A percentile compares a stretch with the other conserved stretches of the same genome.
These are phyloP conservation scores for Chionoecetes opilio DNA, from an alignment of 1,140 invertebrate genomes.

Conservation along the genomic window DNA sequence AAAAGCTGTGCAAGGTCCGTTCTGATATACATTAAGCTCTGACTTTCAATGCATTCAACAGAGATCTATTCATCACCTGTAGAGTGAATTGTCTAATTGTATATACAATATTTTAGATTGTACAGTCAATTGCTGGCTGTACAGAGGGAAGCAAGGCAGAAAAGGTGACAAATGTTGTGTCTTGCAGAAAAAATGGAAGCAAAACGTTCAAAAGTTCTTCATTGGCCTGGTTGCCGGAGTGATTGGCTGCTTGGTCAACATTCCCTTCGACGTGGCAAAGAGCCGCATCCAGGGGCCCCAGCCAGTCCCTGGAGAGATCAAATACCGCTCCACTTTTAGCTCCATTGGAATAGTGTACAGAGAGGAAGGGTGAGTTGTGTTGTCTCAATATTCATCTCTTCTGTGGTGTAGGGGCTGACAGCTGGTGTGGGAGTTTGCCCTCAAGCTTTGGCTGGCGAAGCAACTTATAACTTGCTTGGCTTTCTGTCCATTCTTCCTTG, in stretches of 20 bases:
- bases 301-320: slow-evolving; percentile 88
- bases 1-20: no score
- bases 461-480: not conserved
- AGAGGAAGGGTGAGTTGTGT: slow-evolving; percentile 91
- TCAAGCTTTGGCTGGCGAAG: not conserved
- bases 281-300: slow-evolving; percentile 97
- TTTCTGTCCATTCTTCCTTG: not conserved
- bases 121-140: no score
- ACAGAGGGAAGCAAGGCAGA: no score
- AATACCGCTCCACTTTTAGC: slow-evolving; percentile 91
- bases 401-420: not conserved
- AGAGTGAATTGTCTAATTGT: no score
- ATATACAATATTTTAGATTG: no score
- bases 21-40: no score
- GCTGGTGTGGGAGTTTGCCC: not conserved
- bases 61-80: no score
- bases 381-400: not conserved
- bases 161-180: not conserved
- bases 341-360: slow-evolving; percentile 91
- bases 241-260: slow-evolving; percentile 87
- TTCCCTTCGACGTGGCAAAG: slow-evolving; percentile 98
- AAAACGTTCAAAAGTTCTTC: slow-evolving; percentile 81
- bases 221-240: slow-evolving; percentile 80
- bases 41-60: no score
- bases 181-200: slow-evolving; percentile 77